Conservation (phyloP, 1,140 invertebrate genomes). For the Nasonia vitripennis region DNA sequence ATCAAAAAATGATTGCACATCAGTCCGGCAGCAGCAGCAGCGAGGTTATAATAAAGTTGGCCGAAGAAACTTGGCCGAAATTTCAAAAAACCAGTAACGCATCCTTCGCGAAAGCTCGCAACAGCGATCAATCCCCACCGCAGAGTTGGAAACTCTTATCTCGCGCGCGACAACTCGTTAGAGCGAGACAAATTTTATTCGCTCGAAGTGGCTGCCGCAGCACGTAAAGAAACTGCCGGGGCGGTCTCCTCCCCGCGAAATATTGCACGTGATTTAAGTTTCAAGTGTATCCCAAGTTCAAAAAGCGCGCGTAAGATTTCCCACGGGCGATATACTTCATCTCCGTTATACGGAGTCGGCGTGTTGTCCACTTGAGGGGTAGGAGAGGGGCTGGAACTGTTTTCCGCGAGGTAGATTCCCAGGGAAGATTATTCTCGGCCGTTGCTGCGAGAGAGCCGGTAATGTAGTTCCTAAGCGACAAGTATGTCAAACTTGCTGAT, state of each 20-base stretch:
- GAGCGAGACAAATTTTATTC: conserved; percentile 11
- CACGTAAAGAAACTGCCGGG: neutral
- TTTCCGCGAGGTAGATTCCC: neutral
- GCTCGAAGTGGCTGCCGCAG: neutral
- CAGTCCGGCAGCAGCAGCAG: no score
- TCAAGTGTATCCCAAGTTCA: conserved; percentile 44
- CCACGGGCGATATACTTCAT: conserved; percentile 70
- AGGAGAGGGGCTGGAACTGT: neutral
- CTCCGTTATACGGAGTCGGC: conserved; percentile 42
- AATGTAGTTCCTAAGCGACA: neutral
- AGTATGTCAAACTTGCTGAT: neutral
- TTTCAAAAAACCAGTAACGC: neutral
- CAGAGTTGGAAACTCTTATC: neutral
- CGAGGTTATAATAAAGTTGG: neutral
- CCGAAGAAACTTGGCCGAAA: neutral
- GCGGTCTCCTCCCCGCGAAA: conserved; percentile 16
- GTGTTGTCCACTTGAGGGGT: neutral
- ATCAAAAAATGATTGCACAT: neutral
- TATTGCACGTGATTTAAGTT: conserved; percentile 44
- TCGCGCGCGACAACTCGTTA: neutral
- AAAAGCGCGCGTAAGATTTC: conserved; percentile 68
- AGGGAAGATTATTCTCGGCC: neutral
- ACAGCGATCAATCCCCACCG: neutral
- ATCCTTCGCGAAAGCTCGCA: neutral
- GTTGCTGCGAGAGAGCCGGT: neutral